These are phyloP conservation scores for Pyrocephalus nanus DNA, from an alignment of 2,797 vertebrate species.

Conservation along the genomic window DNA sequence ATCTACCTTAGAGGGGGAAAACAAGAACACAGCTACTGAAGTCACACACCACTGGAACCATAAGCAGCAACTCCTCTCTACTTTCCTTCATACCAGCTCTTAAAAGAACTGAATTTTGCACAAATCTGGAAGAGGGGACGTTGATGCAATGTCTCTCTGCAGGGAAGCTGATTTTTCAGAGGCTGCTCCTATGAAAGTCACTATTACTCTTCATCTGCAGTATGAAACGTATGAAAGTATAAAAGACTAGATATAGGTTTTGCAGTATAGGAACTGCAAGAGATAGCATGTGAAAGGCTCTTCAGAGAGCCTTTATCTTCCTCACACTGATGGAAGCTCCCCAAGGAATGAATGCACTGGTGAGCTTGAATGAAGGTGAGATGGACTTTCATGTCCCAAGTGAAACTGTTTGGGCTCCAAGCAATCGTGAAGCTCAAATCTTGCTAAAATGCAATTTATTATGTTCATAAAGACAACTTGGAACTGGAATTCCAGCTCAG, in stretches of 20 bases:
- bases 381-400: not conserved
- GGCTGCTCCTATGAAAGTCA: not conserved
- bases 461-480: not conserved
- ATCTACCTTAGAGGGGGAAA: not conserved
- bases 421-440: not conserved
- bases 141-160: not conserved
- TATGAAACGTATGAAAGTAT: not conserved
- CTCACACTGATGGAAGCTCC: not conserved
- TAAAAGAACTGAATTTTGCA: not conserved
- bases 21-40: constrained; percentile 29
- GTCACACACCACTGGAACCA: constrained; percentile 42
- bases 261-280: not conserved
- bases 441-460: not conserved
- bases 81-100: not conserved
- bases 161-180: not conserved
- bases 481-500: not conserved
- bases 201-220: not conserved
- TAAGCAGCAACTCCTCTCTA: not conserved
- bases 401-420: not conserved
- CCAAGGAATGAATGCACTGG: not conserved
- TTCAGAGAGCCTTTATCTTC: not conserved
- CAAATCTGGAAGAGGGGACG: not conserved
- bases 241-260: not conserved
- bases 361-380: not conserved
- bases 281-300: not conserved